phyloP scores from a whole-genome alignment of 2,888 invertebrate genomes.

The Scrobipalpa costella region DNA sequence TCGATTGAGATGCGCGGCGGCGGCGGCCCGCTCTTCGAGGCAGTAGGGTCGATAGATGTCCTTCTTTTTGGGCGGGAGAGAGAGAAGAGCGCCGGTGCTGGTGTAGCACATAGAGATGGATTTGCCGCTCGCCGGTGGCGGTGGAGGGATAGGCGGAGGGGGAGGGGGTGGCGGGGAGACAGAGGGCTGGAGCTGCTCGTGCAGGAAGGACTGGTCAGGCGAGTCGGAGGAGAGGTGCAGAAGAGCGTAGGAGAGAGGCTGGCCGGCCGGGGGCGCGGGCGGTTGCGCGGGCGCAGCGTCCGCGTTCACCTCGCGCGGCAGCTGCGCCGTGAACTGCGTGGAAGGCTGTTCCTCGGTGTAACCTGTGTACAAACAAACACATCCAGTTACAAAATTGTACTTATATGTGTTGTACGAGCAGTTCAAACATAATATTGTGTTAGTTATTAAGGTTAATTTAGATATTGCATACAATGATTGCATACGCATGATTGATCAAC shows the following conservation, averaged over 20 bases:
- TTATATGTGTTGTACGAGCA: not conserved
- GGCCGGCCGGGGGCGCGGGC: slow-evolving; percentile 69
- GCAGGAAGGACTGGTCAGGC: slow-evolving; percentile 67
- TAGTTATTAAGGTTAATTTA: no score
- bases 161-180: slow-evolving; percentile 73
- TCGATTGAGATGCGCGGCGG: slow-evolving; percentile 69
- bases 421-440: no score
- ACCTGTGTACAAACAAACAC: slow-evolving; percentile 72
- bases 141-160: slow-evolving; percentile 75
- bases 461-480: no score
- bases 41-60: slow-evolving; percentile 95
- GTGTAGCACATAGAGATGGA: slow-evolving; percentile 92
- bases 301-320: slow-evolving; percentile 86
- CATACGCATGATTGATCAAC: no score
- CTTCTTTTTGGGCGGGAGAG: slow-evolving; percentile 94
- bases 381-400: not conserved
- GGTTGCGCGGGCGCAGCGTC: slow-evolving; percentile 60
- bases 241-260: slow-evolving; percentile 75
- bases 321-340: slow-evolving; percentile 88
- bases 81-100: slow-evolving; percentile 90
- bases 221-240: slow-evolving; percentile 72
- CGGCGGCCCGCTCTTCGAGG: slow-evolving; percentile 83
- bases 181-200: slow-evolving; percentile 76
- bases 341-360: slow-evolving; percentile 90
- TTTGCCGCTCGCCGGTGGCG: slow-evolving; percentile 83